A percentile compares a stretch with the other conserved stretches of the same genome.
phyloP scores from a whole-genome alignment of 35 echinoderm and acorn worm genomes.

The Amphiura filiformis region DNA sequence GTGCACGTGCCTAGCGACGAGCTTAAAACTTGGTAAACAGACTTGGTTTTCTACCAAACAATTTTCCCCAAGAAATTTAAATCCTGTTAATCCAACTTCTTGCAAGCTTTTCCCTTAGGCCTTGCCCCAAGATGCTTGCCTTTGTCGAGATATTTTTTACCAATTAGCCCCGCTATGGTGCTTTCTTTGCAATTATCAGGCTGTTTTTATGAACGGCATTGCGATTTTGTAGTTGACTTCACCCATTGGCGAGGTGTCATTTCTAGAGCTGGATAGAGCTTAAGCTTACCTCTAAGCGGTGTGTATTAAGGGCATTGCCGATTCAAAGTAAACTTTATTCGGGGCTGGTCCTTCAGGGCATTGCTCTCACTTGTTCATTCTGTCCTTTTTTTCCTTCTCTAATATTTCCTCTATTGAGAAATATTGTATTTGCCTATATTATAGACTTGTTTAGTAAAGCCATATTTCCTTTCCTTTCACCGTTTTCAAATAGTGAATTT shows the following conservation, averaged over 20 bases:
- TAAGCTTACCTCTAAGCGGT: background rate
- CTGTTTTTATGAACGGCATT: background rate
- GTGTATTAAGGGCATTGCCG: background rate
- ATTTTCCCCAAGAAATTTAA: background rate
- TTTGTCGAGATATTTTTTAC: constrained; percentile 4
- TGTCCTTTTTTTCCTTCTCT: background rate
- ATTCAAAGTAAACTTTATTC: background rate
- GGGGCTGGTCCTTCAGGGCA: background rate
- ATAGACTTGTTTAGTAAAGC: constrained; percentile 5
- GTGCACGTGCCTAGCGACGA: no score
- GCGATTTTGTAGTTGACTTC: constrained; percentile 1
- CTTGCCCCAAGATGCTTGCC: background rate
- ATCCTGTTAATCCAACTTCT: background rate
- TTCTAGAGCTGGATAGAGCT: background rate
- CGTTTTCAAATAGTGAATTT: no score
- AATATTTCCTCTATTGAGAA: background rate
- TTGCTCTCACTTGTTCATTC: background rate
- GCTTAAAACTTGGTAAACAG: no score
- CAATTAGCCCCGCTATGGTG: background rate
- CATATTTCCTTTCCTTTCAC: background rate
- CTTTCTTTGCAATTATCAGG: background rate
- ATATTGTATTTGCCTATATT: background rate
- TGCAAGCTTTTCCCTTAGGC: constrained; percentile 1
- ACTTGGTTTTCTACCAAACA: no score
- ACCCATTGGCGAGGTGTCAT: background rate